Evolutionary conservation across 2,797 vertebrate genomes (phyloP), one percentile per base, ranked within the genome.

Genomic region (Syngnathus acus): DNA sequence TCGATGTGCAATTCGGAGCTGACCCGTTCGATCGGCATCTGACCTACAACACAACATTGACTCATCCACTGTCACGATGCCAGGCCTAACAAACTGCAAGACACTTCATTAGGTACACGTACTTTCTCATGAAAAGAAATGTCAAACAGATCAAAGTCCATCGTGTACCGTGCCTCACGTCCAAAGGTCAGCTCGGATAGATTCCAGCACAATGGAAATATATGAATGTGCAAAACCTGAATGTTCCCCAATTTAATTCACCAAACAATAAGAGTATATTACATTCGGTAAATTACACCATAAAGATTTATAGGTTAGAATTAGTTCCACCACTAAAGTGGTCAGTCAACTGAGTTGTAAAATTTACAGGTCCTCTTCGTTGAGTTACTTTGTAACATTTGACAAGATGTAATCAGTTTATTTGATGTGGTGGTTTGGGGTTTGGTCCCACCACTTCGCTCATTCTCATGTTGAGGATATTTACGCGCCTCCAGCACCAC

Each of bases 41-140:
- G 60, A 26, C 21, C 60, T 45, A 26, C 60, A 62, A n/a, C 42
- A 32, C 21, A 45, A 39, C 58, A 45, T 62, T 45, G 60, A 62
- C 42, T 13, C 10, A 13, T 11, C 10, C 39, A 42, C 59, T 13
- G 19, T 61, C 39, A 42, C 23, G 11, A 61, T 42, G 9, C 39
- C 38, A 8, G 59, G 38, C 19, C 59, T 7, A 11, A 42, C 38
- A n/a, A 60, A 60, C 9, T 60, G 58, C 1, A 9, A 16, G 14
- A 37, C 55, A 8, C 55, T 57, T 37, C 26, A 16, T 57, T 57
- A 8, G 26, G 10, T 14, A 37, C 23, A 55, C 23, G 2, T 37
- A 37, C 26, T 37, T 57, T 54, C 21, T 9, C 32, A 54, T 11
- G 53, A 13, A 23, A 54, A 54, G 21, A 26, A 1, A 10, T 54